These are phyloP conservation scores for Boulengeromyrus knoepffleri DNA, from an alignment of 2,113 vertebrate genomes.

Conservation along the genomic window DNA sequence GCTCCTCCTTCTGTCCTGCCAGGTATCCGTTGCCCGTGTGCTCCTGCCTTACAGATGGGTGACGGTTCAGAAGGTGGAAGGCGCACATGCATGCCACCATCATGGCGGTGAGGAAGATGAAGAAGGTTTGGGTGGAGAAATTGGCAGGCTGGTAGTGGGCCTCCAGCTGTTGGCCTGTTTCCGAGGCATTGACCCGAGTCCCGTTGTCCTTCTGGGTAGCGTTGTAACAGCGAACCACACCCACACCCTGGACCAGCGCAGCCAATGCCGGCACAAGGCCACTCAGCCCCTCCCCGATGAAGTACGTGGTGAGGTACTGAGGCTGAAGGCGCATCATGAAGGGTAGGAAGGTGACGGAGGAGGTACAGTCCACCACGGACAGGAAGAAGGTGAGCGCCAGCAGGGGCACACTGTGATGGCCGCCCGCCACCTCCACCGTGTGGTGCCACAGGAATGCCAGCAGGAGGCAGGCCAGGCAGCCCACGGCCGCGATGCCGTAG, in stretches of 20 bases:
- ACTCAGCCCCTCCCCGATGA: slow-evolving; percentile 70
- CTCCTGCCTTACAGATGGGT: slow-evolving; percentile 55
- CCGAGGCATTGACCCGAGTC: slow-evolving; percentile 32
- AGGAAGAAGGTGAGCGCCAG: slow-evolving; percentile 68
- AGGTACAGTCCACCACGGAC: slow-evolving; percentile 76
- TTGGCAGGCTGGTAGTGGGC: slow-evolving; percentile 61
- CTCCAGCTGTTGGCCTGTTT: slow-evolving; percentile 24
- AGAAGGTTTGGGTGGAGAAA: slow-evolving; percentile 66
- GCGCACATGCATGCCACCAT: slow-evolving; percentile 61
- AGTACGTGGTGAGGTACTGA: slow-evolving; percentile 68
- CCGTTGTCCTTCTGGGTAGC: slow-evolving; percentile 33
- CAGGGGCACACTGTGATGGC: slow-evolving; percentile 57
- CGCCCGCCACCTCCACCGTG: slow-evolving; percentile 37
- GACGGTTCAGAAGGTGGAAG: slow-evolving; percentile 64
- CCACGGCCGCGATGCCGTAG: slow-evolving; percentile 58
- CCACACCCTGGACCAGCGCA: slow-evolving; percentile 68
- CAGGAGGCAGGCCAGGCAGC: slow-evolving; percentile 62
- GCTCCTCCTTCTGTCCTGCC: slow-evolving; percentile 41
- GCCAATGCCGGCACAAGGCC: slow-evolving; percentile 67
- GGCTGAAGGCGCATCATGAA: slow-evolving; percentile 71
- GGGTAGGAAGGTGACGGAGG: slow-evolving; percentile 76
- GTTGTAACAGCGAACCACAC: slow-evolving; percentile 58
- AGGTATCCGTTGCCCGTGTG: slow-evolving; percentile 46
- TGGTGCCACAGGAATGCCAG: slow-evolving; percentile 67
- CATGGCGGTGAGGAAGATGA: slow-evolving; percentile 67